Evolutionary conservation across 2,113 vertebrate species (phyloP).

Genomic region (Cnemophilus loriae): DNA sequence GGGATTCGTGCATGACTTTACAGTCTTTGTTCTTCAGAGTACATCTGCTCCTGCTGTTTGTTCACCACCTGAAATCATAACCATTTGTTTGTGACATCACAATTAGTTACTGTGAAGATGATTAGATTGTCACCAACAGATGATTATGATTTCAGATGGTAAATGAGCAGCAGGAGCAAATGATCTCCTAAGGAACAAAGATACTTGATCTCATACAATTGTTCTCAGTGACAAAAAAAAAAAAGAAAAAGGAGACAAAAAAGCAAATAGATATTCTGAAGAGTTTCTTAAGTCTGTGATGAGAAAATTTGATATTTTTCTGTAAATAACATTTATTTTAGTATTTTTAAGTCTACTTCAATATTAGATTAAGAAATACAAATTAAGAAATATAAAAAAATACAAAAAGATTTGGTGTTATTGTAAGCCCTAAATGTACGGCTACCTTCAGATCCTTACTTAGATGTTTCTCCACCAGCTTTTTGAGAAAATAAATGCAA

Average conservation of each 20-base stretch:
- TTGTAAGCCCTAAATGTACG: neutral
- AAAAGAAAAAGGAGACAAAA: neutral
- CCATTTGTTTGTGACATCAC: slow-evolving; percentile 62
- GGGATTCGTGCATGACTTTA: slow-evolving; percentile 21
- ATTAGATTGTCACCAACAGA: slow-evolving; percentile 63
- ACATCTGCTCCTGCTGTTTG: slow-evolving; percentile 71
- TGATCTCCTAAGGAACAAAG: slow-evolving; percentile 59
- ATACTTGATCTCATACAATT: slow-evolving; percentile 40
- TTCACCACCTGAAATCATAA: slow-evolving; percentile 72
- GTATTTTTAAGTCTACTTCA: neutral
- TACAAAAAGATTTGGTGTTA: neutral
- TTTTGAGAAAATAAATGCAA: neutral
- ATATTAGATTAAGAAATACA: neutral
- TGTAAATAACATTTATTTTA: neutral
- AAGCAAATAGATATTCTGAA: neutral
- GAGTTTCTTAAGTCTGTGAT: neutral
- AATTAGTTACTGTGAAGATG: slow-evolving; percentile 61
- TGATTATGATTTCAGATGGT: slow-evolving; percentile 68
- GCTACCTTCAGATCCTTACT: neutral
- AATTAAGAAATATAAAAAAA: neutral
- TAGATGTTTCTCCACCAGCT: neutral
- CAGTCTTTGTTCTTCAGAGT: slow-evolving; percentile 61
- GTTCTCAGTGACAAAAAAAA: neutral
- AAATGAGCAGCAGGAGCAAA: slow-evolving; percentile 64
- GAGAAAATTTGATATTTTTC: neutral